Conservation (phyloP, 1,140 invertebrate genomes). For the Marisa cornuarietis region DNA sequence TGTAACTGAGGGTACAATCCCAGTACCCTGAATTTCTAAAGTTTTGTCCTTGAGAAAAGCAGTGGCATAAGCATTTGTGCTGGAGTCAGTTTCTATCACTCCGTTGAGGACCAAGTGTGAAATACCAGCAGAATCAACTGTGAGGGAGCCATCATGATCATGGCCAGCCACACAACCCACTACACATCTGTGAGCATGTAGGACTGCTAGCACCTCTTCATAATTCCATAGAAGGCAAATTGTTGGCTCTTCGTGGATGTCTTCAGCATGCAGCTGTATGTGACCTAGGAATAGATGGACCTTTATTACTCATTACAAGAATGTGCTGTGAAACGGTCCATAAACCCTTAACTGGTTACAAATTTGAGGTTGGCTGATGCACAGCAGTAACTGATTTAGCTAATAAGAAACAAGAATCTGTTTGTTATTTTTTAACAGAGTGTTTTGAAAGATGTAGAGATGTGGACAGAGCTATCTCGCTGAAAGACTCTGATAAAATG, state of each 20-base stretch:
- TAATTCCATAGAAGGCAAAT: slow-evolving; percentile 60
- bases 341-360: not conserved
- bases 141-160: slow-evolving; percentile 55
- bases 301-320: not conserved
- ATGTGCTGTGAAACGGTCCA: not conserved
- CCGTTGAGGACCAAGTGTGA: slow-evolving; percentile 57
- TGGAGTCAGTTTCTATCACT: slow-evolving; percentile 57
- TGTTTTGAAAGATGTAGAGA: not conserved
- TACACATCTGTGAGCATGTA: slow-evolving; percentile 50
- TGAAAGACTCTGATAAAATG: not conserved
- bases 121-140: slow-evolving; percentile 53
- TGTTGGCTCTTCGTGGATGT: slow-evolving; percentile 26
- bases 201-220: slow-evolving; percentile 50
- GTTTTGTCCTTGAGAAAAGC: slow-evolving; percentile 49
- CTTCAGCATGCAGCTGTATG: slow-evolving; percentile 48
- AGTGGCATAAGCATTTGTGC: slow-evolving; percentile 55
- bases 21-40: slow-evolving; percentile 41
- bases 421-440: not conserved
- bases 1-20: slow-evolving; percentile 28
- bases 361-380: not conserved
- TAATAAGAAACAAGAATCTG: not conserved
- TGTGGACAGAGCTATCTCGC: not conserved
- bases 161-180: slow-evolving; percentile 59
- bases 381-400: too few relatives aligned
- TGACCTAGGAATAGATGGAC: slow-evolving; percentile 51